Evolutionary conservation across 2,888 invertebrate genomes (phyloP).

Genomic region (Chloroclystis v-ata): DNA sequence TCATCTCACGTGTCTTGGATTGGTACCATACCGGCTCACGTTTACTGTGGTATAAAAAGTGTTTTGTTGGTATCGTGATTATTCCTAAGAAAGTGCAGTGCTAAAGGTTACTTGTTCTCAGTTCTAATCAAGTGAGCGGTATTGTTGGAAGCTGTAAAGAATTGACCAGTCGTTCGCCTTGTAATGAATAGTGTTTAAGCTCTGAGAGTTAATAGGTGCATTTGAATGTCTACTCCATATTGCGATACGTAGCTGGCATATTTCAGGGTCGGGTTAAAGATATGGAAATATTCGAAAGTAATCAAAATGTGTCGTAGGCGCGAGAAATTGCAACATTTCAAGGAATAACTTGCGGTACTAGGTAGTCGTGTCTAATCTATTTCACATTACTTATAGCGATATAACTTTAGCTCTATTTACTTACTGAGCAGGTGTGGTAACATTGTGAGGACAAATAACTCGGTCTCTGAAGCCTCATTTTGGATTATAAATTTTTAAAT

Average conservation of each 20-base stretch:
- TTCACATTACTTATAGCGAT: conserved; percentile 22
- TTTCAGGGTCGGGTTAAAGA: conserved; percentile 50
- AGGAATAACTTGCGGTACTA: conserved; percentile 32
- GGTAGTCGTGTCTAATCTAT: conserved; percentile 45
- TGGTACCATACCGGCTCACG: conserved; percentile 9
- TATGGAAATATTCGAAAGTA: conserved; percentile 17
- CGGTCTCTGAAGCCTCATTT: neutral
- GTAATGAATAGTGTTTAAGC: conserved; percentile 39
- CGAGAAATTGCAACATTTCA: conserved; percentile 35
- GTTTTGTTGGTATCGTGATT: conserved; percentile 10
- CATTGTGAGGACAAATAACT: neutral
- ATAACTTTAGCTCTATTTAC: conserved; percentile 26
- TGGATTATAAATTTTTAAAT: too few relatives aligned
- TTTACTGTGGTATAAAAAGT: conserved; percentile 13
- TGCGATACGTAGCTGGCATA: conserved; percentile 47
- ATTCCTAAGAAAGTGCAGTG: conserved; percentile 39
- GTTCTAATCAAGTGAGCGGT: conserved; percentile 62
- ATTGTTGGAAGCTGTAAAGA: conserved; percentile 54
- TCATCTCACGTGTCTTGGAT: conserved; percentile 17
- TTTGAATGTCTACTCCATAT: conserved; percentile 55
- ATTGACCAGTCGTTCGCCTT: conserved; percentile 66
- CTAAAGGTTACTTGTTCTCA: conserved; percentile 58
- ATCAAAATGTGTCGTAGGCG: conserved; percentile 24
- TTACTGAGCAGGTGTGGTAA: conserved; percentile 23
- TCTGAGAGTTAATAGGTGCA: conserved; percentile 55